Evolutionary conservation across 2,797 vertebrate genomes (phyloP).

Genomic region (Prunella strophiata): DNA sequence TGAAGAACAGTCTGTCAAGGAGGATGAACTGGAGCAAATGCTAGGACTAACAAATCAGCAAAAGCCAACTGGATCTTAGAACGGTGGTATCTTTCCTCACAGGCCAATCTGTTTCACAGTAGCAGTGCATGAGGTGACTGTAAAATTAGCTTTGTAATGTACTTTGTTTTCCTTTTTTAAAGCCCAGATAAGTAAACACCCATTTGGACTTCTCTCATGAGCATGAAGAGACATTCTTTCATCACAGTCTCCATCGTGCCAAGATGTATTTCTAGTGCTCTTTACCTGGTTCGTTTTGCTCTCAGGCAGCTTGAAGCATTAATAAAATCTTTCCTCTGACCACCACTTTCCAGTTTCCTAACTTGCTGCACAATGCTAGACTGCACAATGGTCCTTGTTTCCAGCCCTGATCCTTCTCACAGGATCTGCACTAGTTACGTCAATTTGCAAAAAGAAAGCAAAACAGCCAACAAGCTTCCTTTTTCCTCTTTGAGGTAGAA

Average conservation of each 20-base stretch:
- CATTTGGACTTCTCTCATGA: background rate
- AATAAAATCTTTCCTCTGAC: background rate
- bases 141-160: background rate
- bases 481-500: background rate
- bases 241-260: background rate
- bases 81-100: background rate
- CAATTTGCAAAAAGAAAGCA: background rate
- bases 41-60: background rate
- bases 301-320: background rate
- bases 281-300: constrained; percentile 10
- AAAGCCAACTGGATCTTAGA: background rate
- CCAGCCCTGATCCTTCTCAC: constrained; percentile 19
- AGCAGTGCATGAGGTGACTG: background rate
- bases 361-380: background rate
- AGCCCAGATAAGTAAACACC: background rate
- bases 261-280: background rate
- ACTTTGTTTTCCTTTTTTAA: background rate
- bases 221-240: background rate
- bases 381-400: background rate
- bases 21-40: background rate
- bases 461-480: background rate
- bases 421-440: background rate
- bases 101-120: background rate
- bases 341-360: background rate
- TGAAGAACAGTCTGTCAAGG: background rate